Percentiles rank a stretch among this genome's conserved stretches.
Evolutionary conservation across 2,797 vertebrate genomes (phyloP).

Genomic region (Parotocinclus haroldoi): DNA sequence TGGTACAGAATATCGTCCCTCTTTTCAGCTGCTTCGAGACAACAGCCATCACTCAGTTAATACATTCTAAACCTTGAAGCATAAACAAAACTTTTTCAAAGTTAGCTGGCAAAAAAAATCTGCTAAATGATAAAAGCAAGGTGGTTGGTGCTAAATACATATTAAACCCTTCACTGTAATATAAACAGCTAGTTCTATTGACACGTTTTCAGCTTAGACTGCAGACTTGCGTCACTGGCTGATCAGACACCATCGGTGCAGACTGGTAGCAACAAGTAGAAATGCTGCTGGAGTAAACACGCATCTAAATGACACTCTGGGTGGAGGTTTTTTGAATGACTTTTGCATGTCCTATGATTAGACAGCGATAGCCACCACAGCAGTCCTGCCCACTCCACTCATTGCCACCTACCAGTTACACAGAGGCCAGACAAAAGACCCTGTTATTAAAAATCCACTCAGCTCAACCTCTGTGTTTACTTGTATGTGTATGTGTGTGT

Average conservation of each 20-base stretch:
- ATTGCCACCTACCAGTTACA: slow-evolving; percentile 12
- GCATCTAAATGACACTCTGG: not conserved
- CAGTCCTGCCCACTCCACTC: slow-evolving; percentile 16
- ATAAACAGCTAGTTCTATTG: too few relatives aligned
- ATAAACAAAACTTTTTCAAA: slow-evolving; percentile 33
- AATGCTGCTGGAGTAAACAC: not conserved
- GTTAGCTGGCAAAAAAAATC: slow-evolving; percentile 12
- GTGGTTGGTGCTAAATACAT: too few relatives aligned
- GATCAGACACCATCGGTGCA: too few relatives aligned
- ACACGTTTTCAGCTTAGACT: too few relatives aligned
- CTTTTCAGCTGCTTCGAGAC: slow-evolving; percentile 26
- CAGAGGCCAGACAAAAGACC: slow-evolving; percentile 20
- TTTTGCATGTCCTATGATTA: slow-evolving; percentile 20
- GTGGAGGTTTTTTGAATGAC: slow-evolving; percentile 4
- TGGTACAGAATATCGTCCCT: slow-evolving; percentile 16
- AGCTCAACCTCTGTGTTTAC: not conserved
- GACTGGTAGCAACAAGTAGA: too few relatives aligned
- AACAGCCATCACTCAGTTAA: slow-evolving; percentile 25
- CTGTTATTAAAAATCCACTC: slow-evolving; percentile 33
- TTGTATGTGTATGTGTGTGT: slow-evolving; percentile 5
- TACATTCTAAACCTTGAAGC: slow-evolving; percentile 29
- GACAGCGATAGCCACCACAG: slow-evolving; percentile 17
- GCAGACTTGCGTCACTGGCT: too few relatives aligned
- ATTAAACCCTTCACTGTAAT: too few relatives aligned
- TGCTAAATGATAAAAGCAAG: too few relatives aligned